These are phyloP conservation scores for Dorcus parallelipipedus DNA, from an alignment of 2,888 invertebrate species.

Conservation along the genomic window DNA sequence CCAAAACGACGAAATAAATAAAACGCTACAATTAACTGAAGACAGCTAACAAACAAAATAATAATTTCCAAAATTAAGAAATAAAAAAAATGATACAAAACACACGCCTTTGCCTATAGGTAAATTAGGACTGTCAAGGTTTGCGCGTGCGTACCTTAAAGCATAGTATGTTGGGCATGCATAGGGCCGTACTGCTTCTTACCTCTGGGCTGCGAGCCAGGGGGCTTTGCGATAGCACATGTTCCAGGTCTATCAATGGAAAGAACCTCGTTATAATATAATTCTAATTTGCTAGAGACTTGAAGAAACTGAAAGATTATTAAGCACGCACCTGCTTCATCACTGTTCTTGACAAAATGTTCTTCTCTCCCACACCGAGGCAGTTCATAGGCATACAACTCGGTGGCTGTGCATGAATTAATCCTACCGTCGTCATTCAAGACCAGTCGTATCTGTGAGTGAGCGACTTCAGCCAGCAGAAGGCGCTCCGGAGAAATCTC, in stretches of 20 bases:
- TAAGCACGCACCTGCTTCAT: slow-evolving; percentile 15
- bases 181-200: slow-evolving; percentile 72
- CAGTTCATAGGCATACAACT: slow-evolving; percentile 69
- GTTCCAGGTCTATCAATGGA: slow-evolving; percentile 36
- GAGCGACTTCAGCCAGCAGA: slow-evolving; percentile 69
- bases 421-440: slow-evolving; percentile 53
- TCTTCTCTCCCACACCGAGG: slow-evolving; percentile 40
- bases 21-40: too few relatives aligned
- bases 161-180: slow-evolving; percentile 84
- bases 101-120: too few relatives aligned
- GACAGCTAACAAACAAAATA: too few relatives aligned
- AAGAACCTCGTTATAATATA: background rate
- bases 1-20: too few relatives aligned
- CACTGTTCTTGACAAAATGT: slow-evolving; percentile 11
- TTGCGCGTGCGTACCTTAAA: slow-evolving; percentile 67
- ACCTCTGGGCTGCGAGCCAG: slow-evolving; percentile 56
- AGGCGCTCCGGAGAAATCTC: slow-evolving; percentile 60
- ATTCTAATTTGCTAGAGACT: background rate
- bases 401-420: slow-evolving; percentile 51
- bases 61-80: too few relatives aligned
- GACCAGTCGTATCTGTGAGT: slow-evolving; percentile 64
- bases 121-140: background rate
- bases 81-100: too few relatives aligned
- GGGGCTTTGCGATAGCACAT: slow-evolving; percentile 40
- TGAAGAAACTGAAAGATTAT: background rate